Percentiles rank a stretch among this genome's conserved stretches.
These are phyloP conservation scores for Myodes glareolus DNA, from an alignment of 2,113 vertebrate genomes.

Conservation along the genomic window DNA sequence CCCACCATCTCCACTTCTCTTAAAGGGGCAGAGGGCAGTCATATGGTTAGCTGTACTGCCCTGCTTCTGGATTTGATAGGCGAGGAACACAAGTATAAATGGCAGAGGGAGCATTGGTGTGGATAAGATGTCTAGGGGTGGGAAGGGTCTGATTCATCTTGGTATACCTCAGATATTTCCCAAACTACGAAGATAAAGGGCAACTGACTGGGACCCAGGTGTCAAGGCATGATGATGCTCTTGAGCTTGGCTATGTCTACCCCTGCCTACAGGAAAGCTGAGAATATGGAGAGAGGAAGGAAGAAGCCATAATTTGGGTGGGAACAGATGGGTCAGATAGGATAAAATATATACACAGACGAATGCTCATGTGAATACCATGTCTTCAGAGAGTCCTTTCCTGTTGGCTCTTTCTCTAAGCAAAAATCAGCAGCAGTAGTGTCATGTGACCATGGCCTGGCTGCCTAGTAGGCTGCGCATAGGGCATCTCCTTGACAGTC, in stretches of 20 bases:
- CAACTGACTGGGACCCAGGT: conserved; percentile 65
- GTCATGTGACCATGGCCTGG: neutral
- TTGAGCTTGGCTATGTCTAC: conserved; percentile 48
- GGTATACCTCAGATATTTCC: neutral
- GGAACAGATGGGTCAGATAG: conserved; percentile 36
- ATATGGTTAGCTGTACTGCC: neutral
- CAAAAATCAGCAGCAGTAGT: neutral
- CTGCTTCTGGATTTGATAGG: conserved; percentile 15
- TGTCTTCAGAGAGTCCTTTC: neutral
- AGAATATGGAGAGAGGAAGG: neutral
- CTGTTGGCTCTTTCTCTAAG: conserved; percentile 17
- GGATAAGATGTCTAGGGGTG: neutral
- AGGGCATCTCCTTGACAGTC: neutral
- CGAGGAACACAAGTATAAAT: neutral
- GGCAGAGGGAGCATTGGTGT: neutral
- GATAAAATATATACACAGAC: conserved; percentile 49
- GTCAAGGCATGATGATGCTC: conserved; percentile 48
- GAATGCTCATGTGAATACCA: neutral
- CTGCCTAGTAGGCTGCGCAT: neutral
- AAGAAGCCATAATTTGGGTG: neutral
- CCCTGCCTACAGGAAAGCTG: conserved; percentile 47
- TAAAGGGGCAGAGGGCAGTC: conserved; percentile 77
- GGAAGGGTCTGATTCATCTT: conserved; percentile 12
- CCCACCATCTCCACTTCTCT: conserved; percentile 75
- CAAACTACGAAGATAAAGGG: conserved; percentile 44